These are phyloP conservation scores for Mus minutoides DNA, from an alignment of 2,797 vertebrate genomes.

Conservation along the genomic window DNA sequence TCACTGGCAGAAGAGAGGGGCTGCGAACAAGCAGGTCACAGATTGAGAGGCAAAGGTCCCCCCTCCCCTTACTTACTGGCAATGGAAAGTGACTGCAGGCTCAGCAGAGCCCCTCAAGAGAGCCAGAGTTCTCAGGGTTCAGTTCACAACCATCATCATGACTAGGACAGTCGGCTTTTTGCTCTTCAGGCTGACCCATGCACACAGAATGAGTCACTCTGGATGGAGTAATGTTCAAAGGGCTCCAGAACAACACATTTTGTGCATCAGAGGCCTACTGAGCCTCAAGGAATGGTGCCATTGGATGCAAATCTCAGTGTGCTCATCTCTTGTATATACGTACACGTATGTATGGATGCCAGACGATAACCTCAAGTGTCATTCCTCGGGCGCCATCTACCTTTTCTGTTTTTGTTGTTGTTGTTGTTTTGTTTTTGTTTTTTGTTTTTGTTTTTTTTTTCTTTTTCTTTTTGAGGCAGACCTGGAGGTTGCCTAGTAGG, in stretches of 20 bases:
- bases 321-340: not conserved
- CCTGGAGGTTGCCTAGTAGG: not conserved
- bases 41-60: slow-evolving; percentile 32
- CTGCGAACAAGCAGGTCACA: slow-evolving; percentile 26
- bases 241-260: not conserved
- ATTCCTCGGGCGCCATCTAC: too few species aligned
- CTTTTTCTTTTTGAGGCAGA: not conserved
- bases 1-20: not conserved
- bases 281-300: not conserved
- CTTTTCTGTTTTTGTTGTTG: not conserved
- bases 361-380: not conserved
- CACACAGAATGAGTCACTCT: not conserved
- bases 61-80: not conserved
- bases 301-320: not conserved
- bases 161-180: not conserved
- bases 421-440: too few species aligned
- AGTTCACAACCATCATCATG: not conserved
- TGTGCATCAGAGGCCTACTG: not conserved
- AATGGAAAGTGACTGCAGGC: not conserved
- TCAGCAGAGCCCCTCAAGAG: not conserved
- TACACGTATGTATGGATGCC: not conserved
- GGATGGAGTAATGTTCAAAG: not conserved
- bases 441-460: not conserved
- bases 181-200: not conserved
- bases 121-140: not conserved